These are phyloP conservation scores for Labrus mixtus DNA, from an alignment of 2,113 vertebrate genomes.

Conservation along the genomic window DNA sequence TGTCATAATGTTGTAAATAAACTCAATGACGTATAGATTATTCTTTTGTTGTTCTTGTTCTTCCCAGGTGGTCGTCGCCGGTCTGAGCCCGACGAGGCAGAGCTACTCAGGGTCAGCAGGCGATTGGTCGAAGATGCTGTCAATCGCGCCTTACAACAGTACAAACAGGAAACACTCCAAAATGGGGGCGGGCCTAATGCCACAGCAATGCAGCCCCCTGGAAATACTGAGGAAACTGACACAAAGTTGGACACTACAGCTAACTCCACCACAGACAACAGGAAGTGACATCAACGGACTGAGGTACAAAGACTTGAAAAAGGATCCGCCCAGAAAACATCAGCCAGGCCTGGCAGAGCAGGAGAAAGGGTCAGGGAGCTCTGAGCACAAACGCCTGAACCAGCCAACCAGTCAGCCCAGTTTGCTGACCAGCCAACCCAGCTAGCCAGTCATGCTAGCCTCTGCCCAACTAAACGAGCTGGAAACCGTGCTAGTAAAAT, in stretches of 20 bases:
- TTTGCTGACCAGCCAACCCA: constrained; percentile 41
- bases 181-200: constrained; percentile 74
- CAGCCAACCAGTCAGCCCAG: constrained; percentile 48
- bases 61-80: constrained; percentile 67
- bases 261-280: constrained; percentile 62
- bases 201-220: constrained; percentile 31
- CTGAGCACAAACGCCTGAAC: constrained; percentile 51
- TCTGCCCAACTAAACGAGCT: constrained; percentile 47
- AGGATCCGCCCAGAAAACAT: constrained; percentile 39
- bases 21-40: not conserved
- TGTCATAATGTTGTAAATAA: not conserved
- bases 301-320: constrained; percentile 43
- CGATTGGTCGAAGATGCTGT: constrained; percentile 77
- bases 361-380: constrained; percentile 36
- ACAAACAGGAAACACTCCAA: constrained; percentile 79
- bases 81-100: constrained; percentile 74
- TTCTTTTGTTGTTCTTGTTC: not conserved
- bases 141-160: constrained; percentile 77
- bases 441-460: constrained; percentile 39
- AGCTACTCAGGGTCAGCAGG: constrained; percentile 74
- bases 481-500: constrained; percentile 37
- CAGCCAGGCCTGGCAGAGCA: constrained; percentile 34
- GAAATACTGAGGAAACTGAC: constrained; percentile 44
- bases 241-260: constrained; percentile 64
- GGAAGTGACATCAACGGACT: constrained; percentile 67